Evolutionary conservation across 2,888 invertebrate species (phyloP).

Genomic region (Macrosiphum euphorbiae): DNA sequence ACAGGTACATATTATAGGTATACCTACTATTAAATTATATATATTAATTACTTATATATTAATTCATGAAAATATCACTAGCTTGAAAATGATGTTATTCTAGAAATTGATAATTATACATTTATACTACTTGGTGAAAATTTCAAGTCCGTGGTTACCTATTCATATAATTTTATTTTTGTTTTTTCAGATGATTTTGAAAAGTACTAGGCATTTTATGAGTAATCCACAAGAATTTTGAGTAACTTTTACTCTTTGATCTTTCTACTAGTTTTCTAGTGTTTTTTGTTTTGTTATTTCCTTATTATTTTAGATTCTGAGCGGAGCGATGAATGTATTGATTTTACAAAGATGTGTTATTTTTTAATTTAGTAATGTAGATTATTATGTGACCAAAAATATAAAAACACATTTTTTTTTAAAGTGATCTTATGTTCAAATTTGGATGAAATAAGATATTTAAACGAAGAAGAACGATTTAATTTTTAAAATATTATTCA

Average conservation of each 20-base stretch:
- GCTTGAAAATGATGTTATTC: not conserved
- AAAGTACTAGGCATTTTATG: not conserved
- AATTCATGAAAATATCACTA: not conserved
- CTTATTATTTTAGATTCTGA: not conserved
- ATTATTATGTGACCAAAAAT: no score
- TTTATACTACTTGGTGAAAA: not conserved
- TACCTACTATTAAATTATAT: no score
- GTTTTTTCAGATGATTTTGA: not conserved
- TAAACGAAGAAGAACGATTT: no score
- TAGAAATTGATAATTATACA: not conserved
- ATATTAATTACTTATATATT: not conserved
- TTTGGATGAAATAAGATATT: no score
- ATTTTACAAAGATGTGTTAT: no score
- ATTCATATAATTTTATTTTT: not conserved
- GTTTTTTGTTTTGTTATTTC: not conserved
- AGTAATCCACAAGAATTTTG: not conserved
- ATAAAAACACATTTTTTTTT: no score
- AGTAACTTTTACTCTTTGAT: not conserved
- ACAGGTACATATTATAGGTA: not conserved
- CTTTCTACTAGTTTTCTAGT: not conserved
- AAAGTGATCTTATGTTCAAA: no score
- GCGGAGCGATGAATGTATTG: no score
- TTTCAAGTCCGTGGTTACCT: not conserved
- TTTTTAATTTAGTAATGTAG: no score
- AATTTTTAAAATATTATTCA: no score